A percentile compares a stretch with the other conserved stretches of the same genome.
phyloP scores from a whole-genome alignment of 2,888 invertebrate genomes.

The Trissolcus japonicus region DNA sequence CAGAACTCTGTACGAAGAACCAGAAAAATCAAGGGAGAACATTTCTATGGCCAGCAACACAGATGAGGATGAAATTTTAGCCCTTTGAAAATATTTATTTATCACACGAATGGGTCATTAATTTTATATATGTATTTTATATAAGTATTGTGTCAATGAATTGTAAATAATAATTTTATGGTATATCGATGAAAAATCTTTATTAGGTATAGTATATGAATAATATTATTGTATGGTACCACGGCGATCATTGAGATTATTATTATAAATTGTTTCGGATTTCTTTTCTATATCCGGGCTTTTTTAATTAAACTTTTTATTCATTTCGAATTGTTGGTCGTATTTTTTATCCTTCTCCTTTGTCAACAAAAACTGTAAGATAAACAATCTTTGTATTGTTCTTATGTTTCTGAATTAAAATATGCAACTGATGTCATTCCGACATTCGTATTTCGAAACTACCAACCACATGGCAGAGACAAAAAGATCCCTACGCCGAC shows the following conservation, averaged over 20 bases:
- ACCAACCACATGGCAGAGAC: too few species aligned
- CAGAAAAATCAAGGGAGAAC: neutral
- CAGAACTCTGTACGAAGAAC: conserved; percentile 32
- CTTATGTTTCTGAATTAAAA: too few species aligned
- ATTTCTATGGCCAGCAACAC: neutral
- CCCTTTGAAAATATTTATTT: conserved; percentile 18
- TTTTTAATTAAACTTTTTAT: neutral
- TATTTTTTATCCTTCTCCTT: neutral
- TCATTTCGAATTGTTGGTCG: neutral
- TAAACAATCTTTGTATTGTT: too few species aligned
- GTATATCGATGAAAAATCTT: neutral
- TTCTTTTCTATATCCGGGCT: too few species aligned
- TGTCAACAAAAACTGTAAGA: too few species aligned
- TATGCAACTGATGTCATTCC: too few species aligned
- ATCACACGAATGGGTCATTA: conserved; percentile 8
- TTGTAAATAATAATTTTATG: conserved; percentile 21
- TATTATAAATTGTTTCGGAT: neutral
- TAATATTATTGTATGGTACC: neutral
- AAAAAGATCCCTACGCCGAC: too few species aligned
- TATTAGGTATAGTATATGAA: neutral
- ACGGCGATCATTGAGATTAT: neutral
- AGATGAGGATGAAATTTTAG: neutral
- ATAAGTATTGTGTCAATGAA: conserved; percentile 1
- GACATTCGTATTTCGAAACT: too few species aligned
- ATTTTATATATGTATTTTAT: conserved; percentile 25